A percentile compares a stretch with the other conserved stretches of the same genome.
Evolutionary conservation across 2,888 invertebrate genomes (phyloP).

Genomic region (Gastrophysa polygoni): DNA sequence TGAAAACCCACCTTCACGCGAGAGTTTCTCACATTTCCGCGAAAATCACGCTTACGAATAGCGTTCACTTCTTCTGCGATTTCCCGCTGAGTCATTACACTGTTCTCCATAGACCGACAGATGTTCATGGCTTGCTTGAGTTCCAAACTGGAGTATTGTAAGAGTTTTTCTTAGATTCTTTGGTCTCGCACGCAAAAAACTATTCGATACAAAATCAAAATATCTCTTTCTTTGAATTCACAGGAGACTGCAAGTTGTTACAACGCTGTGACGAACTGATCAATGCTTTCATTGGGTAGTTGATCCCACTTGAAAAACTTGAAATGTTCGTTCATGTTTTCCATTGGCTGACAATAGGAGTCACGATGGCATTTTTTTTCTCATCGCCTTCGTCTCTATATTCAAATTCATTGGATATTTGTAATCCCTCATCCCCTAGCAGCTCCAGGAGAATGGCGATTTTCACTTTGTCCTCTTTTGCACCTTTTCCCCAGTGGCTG

Average conservation of each 20-base stretch:
- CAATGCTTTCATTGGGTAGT: conserved; percentile 22
- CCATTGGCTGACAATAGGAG: conserved; percentile 26
- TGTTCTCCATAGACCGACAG: conserved; percentile 20
- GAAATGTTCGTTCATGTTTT: conserved; percentile 34
- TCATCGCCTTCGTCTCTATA: conserved; percentile 18
- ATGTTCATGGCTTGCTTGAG: conserved; percentile 15
- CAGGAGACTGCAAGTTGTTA: conserved; percentile 30
- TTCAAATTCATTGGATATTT: conserved; percentile 34
- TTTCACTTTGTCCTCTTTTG: conserved; percentile 31
- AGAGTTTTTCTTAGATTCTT: conserved; percentile 16
- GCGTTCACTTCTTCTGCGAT: conserved; percentile 8
- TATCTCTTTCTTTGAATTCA: conserved; percentile 32
- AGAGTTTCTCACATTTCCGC: not conserved
- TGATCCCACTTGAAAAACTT: conserved; percentile 36
- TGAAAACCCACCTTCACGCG: not conserved
- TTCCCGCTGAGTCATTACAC: conserved; percentile 18
- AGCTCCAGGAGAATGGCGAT: conserved; percentile 36
- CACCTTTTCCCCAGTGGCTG: conserved; percentile 35
- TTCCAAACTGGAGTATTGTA: conserved; percentile 9
- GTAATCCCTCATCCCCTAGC: conserved; percentile 29
- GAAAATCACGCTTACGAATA: not conserved
- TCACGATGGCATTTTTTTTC: conserved; percentile 20
- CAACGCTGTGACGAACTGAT: conserved; percentile 32
- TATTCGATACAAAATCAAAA: conserved; percentile 19
- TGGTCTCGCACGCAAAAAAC: conserved; percentile 21